Conservation (phyloP, 23 tunicate genomes). For the Clavelina lepadiformis region DNA sequence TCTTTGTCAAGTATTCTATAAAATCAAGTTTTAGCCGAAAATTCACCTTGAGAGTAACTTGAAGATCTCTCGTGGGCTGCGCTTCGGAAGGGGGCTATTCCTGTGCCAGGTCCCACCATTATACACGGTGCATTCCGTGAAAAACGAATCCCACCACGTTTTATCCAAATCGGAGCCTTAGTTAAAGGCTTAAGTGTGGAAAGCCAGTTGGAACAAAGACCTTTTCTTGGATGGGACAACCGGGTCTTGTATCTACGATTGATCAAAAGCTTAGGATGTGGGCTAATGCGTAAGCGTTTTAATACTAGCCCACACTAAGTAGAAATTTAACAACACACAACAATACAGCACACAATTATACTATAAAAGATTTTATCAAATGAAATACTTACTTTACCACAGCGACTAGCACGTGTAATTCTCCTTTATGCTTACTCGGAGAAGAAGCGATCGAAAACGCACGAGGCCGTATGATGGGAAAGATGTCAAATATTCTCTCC, state of each 20-base stretch:
- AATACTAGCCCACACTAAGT: neutral
- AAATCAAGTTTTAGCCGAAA: neutral
- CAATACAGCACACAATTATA: neutral
- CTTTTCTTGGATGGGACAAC: constrained; percentile 47
- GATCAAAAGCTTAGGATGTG: neutral
- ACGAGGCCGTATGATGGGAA: constrained; percentile 74
- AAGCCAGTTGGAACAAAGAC: constrained; percentile 86
- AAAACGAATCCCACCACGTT: constrained; percentile 48
- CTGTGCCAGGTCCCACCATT: constrained; percentile 97
- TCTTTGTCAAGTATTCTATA: neutral
- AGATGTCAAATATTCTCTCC: constrained; percentile 58
- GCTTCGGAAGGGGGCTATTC: constrained; percentile 96
- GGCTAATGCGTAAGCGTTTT: neutral
- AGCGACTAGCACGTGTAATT: constrained; percentile 81
- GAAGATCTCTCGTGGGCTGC: constrained; percentile 53
- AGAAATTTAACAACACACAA: neutral
- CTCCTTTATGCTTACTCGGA: constrained; percentile 44
- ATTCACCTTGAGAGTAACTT: constrained; percentile 2
- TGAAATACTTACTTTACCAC: constrained; percentile 56
- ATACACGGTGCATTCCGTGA: constrained; percentile 31
- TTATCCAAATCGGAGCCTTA: constrained; percentile 59
- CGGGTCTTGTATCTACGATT: constrained; percentile 62
- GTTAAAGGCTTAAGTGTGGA: constrained; percentile 32
- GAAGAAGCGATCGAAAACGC: constrained; percentile 95
- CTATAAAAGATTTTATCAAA: neutral